Conservation (phyloP, 2,888 invertebrate genomes). For the Zelleria hepariella region DNA sequence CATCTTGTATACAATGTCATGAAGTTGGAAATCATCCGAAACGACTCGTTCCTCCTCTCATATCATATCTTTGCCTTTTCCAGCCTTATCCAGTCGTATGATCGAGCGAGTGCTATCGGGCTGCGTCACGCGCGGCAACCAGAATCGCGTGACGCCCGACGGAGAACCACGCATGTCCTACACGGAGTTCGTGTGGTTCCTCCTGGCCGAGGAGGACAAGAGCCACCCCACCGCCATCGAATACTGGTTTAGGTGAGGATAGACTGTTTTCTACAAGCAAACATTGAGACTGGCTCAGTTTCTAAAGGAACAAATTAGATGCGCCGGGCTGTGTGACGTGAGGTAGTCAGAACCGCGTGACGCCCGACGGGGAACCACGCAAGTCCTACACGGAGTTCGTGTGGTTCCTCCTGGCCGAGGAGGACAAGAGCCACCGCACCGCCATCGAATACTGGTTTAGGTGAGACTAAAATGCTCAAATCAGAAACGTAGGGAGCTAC, state of each 20-base stretch:
- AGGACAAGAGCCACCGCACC: slow-evolving; percentile 97
- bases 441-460: slow-evolving; percentile 96
- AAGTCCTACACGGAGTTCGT: slow-evolving; percentile 99
- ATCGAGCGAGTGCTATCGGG: slow-evolving; percentile 98
- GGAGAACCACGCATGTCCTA: slow-evolving; percentile 93
- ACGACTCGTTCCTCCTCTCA: too few species aligned
- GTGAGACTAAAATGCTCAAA: too few species aligned
- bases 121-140: slow-evolving; percentile 90
- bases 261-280: not conserved
- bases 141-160: slow-evolving; percentile 61
- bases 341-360: slow-evolving; percentile 72
- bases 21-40: too few species aligned
- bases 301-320: too few species aligned
- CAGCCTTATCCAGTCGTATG: slow-evolving; percentile 95
- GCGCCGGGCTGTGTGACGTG: slow-evolving; percentile 91
- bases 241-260: slow-evolving; percentile 87
- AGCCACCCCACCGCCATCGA: slow-evolving; percentile 95
- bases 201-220: slow-evolving; percentile 99
- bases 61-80: slow-evolving; percentile 22
- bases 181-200: slow-evolving; percentile 99
- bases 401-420: slow-evolving; percentile 98
- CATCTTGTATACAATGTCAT: too few species aligned
- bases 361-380: slow-evolving; percentile 76
- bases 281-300: too few species aligned
- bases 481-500: too few species aligned